Conservation (phyloP, 1,140 invertebrate species). For the Calosoma granatense region DNA sequence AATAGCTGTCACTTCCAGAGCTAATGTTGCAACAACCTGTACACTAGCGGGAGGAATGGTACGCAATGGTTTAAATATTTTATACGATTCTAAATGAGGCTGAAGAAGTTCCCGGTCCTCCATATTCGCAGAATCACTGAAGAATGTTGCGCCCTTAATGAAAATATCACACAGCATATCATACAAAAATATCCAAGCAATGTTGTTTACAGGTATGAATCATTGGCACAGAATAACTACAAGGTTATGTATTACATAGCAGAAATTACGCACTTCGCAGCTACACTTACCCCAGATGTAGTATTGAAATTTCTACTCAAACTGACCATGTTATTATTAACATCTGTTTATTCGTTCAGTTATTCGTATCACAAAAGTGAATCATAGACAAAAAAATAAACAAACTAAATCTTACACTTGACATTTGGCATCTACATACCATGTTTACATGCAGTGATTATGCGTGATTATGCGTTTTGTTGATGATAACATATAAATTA, state of each 20-base stretch:
- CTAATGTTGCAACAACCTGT: conserved; percentile 40
- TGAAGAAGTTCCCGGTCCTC: conserved; percentile 42
- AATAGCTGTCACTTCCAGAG: conserved; percentile 47
- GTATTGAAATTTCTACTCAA: conserved; percentile 31
- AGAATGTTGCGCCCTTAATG: conserved; percentile 43
- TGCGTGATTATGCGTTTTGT: no score
- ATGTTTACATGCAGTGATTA: conserved; percentile 13
- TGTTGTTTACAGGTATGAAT: conserved; percentile 1
- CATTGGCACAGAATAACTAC: conserved; percentile 9
- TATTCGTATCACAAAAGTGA: not conserved
- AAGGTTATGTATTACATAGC: not conserved
- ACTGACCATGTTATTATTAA: conserved; percentile 28
- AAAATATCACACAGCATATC: conserved; percentile 10
- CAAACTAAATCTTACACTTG: not conserved
- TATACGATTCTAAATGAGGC: conserved; percentile 39
- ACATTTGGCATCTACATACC: conserved; percentile 20
- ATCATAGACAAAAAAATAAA: not conserved
- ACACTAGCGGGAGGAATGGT: conserved; percentile 35
- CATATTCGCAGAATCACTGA: conserved; percentile 42
- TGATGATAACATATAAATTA: no score
- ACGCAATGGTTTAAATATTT: conserved; percentile 39
- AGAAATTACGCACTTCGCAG: conserved; percentile 12
- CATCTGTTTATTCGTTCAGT: not conserved
- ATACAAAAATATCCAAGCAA: conserved; percentile 11
- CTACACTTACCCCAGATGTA: conserved; percentile 29